Percentiles rank a stretch among this genome's conserved stretches.
Conservation (phyloP, 2,797 vertebrate species). For the Antennarius maculatus region DNA sequence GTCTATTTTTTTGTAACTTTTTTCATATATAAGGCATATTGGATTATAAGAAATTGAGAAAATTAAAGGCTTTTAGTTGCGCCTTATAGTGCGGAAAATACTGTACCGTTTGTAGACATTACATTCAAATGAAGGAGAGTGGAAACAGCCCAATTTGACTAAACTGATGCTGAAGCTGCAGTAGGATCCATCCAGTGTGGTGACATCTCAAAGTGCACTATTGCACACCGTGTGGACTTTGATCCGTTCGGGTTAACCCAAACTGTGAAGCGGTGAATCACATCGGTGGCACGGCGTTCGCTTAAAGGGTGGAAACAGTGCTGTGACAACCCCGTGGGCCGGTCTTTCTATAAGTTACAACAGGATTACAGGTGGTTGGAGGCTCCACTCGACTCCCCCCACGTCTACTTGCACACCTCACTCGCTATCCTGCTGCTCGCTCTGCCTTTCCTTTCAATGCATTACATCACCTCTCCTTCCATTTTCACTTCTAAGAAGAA, state of each 20-base stretch:
- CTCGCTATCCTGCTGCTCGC: conserved; percentile 11
- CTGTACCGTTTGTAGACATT: too few relatives aligned
- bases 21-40: too few relatives aligned
- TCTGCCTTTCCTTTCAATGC: conserved; percentile 30
- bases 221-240: conserved; percentile 1
- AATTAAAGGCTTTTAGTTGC: too few relatives aligned
- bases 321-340: not conserved
- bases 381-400: not conserved
- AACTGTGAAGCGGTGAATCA: conserved; percentile 23
- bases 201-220: conserved; percentile 2
- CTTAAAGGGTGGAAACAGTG: conserved; percentile 22
- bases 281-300: not conserved
- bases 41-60: too few relatives aligned
- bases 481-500: conserved; percentile 38
- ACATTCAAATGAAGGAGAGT: too few relatives aligned
- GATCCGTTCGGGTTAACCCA: conserved; percentile 14
- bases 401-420: conserved; percentile 4
- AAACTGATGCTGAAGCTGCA: not conserved
- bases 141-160: not conserved
- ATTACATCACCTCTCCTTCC: conserved; percentile 47
- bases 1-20: too few relatives aligned
- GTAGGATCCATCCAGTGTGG: not conserved
- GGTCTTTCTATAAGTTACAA: conserved; percentile 37
- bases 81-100: too few relatives aligned
- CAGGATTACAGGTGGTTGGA: conserved; percentile 37